These are phyloP conservation scores for Rhegmatorhina hoffmannsi DNA, from an alignment of 2,113 vertebrate genomes.

Conservation along the genomic window DNA sequence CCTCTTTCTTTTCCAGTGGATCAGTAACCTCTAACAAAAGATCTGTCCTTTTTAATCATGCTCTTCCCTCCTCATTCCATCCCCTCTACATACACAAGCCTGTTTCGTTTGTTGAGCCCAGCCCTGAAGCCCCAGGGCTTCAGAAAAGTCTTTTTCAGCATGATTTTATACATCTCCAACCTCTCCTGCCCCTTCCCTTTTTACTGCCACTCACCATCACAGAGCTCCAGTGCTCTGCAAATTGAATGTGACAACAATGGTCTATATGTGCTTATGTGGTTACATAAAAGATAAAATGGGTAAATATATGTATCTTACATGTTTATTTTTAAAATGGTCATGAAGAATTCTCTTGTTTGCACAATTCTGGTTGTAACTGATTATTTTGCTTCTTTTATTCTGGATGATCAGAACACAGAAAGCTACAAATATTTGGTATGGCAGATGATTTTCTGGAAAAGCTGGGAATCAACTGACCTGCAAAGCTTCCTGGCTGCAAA, in stretches of 20 bases:
- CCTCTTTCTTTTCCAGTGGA: slow-evolving; percentile 42
- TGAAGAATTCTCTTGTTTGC: not conserved
- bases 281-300: not conserved
- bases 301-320: fast-evolving
- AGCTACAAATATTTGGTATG: not conserved
- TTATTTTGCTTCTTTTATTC: not conserved
- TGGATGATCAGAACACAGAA: not conserved
- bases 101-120: slow-evolving; percentile 67
- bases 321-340: fast-evolving
- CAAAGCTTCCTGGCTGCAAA: not conserved
- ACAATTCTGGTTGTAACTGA: not conserved
- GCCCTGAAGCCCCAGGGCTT: slow-evolving; percentile 79
- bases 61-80: slow-evolving; percentile 60
- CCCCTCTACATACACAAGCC: slow-evolving; percentile 60
- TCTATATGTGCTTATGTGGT: not conserved
- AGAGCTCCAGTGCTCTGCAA: not conserved
- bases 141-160: slow-evolving; percentile 69
- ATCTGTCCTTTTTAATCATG: slow-evolving; percentile 80
- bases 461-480: not conserved
- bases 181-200: slow-evolving; percentile 17
- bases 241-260: not conserved
- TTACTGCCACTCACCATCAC: slow-evolving; percentile 25
- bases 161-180: not conserved
- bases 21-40: slow-evolving; percentile 80
- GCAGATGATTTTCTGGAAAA: not conserved